These are phyloP conservation scores for Toxotes jaculatrix DNA, from an alignment of 2,113 vertebrate species.

Conservation along the genomic window DNA sequence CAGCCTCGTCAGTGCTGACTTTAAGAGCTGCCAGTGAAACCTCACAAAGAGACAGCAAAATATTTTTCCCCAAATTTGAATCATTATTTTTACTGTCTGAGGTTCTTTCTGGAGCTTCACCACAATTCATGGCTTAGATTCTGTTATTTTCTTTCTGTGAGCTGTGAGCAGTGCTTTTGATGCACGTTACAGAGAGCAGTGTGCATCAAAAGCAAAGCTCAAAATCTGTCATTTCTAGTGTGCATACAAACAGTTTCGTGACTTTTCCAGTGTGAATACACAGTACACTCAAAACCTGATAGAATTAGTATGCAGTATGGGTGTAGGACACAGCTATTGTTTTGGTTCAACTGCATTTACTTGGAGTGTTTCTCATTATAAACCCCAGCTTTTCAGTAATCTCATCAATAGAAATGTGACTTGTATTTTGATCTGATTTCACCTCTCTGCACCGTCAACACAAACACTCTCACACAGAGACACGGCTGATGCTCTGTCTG, in stretches of 20 bases:
- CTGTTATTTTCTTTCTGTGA: no score
- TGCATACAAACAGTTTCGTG: no score
- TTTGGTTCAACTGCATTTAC: background rate
- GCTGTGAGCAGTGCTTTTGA: no score
- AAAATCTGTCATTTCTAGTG: background rate
- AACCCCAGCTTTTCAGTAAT: background rate
- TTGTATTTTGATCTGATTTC: background rate
- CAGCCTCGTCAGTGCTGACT: background rate
- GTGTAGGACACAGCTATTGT: background rate
- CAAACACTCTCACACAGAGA: background rate
- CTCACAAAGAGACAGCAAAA: background rate
- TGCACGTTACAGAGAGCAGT: no score
- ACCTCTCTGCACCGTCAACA: conserved; percentile 22
- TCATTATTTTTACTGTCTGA: background rate
- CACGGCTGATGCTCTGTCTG: conserved; percentile 4
- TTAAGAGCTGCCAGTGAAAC: background rate
- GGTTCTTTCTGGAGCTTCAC: no score
- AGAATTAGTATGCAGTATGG: no score
- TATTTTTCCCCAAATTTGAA: background rate
- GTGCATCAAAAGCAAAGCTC: no score
- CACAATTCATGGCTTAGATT: no score
- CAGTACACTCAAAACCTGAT: background rate
- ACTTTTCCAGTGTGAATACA: no score
- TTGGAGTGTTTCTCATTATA: background rate
- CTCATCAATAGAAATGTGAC: background rate